Percentiles rank a stretch among this genome's conserved stretches.
Conservation (phyloP, 2,888 invertebrate species). For the Drosophila cognata region DNA sequence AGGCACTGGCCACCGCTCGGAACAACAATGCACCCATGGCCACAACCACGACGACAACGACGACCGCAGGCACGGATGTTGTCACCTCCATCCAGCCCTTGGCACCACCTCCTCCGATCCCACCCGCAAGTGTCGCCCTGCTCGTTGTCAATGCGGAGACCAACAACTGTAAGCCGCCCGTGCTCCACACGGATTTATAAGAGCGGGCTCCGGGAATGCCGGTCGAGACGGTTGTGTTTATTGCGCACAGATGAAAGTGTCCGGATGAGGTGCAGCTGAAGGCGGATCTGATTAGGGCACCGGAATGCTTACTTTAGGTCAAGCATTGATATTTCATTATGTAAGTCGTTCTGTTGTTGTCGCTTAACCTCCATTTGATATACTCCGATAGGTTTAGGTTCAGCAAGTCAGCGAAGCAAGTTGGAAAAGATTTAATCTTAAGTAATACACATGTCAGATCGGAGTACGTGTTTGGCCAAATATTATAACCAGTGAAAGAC, state of each 20-base stretch:
- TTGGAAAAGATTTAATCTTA: conserved; percentile 48
- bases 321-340: conserved; percentile 33
- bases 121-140: conserved; percentile 28
- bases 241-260: conserved; percentile 65
- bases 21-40: conserved; percentile 69
- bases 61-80: conserved; percentile 53
- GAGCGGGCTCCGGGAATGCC: conserved; percentile 60
- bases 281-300: conserved; percentile 29
- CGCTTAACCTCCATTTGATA: conserved; percentile 5
- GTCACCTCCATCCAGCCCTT: conserved; percentile 56
- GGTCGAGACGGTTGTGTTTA: conserved; percentile 71
- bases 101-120: conserved; percentile 15
- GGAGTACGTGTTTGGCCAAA: conserved; percentile 31
- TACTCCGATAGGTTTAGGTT: conserved; percentile 9
- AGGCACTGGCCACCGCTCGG: conserved; percentile 51
- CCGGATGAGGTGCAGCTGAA: conserved; percentile 19
- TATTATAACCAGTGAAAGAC: conserved; percentile 38
- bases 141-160: conserved; percentile 65
- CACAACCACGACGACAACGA: conserved; percentile 71
- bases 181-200: conserved; percentile 84
- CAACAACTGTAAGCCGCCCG: conserved; percentile 74
- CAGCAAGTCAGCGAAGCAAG: neutral
- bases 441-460: conserved; percentile 27
- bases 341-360: conserved; percentile 1
- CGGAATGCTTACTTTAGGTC: conserved; percentile 59